Evolutionary conservation across 2,113 vertebrate genomes (phyloP), one percentile per base, ranked within the genome.

Genomic region (Cynocephalus volans): DNA sequence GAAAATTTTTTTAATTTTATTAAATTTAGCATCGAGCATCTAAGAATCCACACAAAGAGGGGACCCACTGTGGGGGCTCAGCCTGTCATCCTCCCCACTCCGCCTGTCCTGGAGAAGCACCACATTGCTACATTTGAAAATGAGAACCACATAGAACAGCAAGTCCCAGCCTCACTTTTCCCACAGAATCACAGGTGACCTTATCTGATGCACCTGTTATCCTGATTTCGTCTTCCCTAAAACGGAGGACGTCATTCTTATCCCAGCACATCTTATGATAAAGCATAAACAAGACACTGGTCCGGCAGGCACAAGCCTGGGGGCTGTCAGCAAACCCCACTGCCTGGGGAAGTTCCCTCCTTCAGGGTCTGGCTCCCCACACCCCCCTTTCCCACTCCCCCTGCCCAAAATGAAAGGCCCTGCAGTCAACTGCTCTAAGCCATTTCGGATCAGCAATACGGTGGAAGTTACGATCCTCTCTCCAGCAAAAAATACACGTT

Each of bases 41-140:
- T 58, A 56, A 17, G n/a, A 92, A 94, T 17, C n/a, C 58, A 73
- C 70, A 84, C 15, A 24, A 23, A 85, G 79, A 81, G 13, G 31
- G 45, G 72, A 19, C 21, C 33, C 33, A 11, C 14, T 0, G 2
- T 3, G 4, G 1, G 36, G 11, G n/a, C 10, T 70, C 14, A 3
- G 88, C 14, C 72, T 18, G 6, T 21, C 0, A 0, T 6, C 31
- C 24, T 41, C 19, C 1, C n/a, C 7, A 7, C 41, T 31, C 50
- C 18, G 0, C 31, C 75, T 67, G 64, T 18, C 45, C 2, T 1
- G 36, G 67, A 18, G 21, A 45, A 54, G 52, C 31, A 24, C 14
- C 0, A 1, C 1, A 0, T 0, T 13, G 36, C 36, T 11, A 52
- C n/a, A 0, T 1, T 17, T 24, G 33, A 60, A n/a, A 14, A n/a